These are phyloP conservation scores for Turdus rufiventris DNA, from an alignment of 2,113 vertebrate genomes.

Conservation along the genomic window DNA sequence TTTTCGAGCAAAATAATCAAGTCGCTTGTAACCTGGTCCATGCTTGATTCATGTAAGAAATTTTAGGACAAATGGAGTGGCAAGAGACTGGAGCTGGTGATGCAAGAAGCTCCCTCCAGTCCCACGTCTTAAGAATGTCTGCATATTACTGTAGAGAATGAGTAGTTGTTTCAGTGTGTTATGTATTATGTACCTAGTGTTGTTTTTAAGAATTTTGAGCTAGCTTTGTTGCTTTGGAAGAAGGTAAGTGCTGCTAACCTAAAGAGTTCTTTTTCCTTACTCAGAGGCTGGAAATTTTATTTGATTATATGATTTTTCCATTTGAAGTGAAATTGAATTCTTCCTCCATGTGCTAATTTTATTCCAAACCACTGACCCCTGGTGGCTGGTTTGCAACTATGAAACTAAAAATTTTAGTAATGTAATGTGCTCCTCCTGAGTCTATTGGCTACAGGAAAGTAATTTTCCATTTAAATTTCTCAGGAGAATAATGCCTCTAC, in stretches of 20 bases:
- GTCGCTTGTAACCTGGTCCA: background rate
- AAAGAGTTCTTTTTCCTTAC: background rate
- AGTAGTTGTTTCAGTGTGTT: background rate
- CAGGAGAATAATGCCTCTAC: background rate
- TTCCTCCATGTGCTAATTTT: background rate
- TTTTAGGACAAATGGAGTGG: background rate
- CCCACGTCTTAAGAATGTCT: background rate
- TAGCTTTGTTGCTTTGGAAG: background rate
- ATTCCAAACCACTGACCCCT: conserved; percentile 33
- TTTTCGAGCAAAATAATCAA: background rate
- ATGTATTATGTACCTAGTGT: background rate
- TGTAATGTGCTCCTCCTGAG: background rate
- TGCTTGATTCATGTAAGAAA: background rate
- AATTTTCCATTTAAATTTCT: background rate
- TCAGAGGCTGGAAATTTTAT: background rate
- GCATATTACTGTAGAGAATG: background rate
- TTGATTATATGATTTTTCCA: background rate
- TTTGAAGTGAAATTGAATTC: background rate
- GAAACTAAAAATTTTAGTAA: background rate
- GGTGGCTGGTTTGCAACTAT: background rate
- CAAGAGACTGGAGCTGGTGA: background rate
- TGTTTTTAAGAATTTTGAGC: background rate
- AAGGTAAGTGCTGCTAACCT: background rate
- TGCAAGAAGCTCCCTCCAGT: background rate
- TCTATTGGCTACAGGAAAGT: background rate